Evolutionary conservation across 2,113 vertebrate species (phyloP).

Genomic region (Nothobranchius kuhntae): DNA sequence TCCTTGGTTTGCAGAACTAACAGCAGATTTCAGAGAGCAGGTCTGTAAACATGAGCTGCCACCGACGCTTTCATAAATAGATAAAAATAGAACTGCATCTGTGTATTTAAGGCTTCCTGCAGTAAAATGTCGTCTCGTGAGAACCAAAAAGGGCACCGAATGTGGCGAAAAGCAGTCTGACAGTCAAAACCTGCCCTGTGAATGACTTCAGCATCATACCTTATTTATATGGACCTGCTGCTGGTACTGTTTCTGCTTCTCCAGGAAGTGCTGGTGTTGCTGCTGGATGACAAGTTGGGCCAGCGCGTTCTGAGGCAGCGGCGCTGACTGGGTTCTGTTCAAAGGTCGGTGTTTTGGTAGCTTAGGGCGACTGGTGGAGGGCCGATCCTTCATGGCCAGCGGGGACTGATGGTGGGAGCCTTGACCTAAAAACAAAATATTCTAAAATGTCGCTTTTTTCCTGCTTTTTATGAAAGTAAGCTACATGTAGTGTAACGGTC

Average conservation of each 20-base stretch:
- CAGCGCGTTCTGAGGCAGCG: constrained; percentile 94
- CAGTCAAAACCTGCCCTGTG: constrained; percentile 34
- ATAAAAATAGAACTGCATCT: constrained; percentile 63
- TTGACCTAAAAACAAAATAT: constrained; percentile 67
- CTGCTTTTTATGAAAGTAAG: too few species aligned
- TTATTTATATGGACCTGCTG: constrained; percentile 98
- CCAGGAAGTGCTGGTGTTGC: constrained; percentile 97
- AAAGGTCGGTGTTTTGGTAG: constrained; percentile 93
- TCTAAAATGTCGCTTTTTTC: neutral
- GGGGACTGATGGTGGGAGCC: constrained; percentile 90
- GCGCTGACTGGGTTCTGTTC: constrained; percentile 95
- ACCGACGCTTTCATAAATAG: constrained; percentile 54
- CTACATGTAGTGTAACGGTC: neutral
- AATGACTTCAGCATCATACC: constrained; percentile 76
- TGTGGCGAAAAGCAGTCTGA: constrained; percentile 36
- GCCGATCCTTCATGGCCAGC: constrained; percentile 88
- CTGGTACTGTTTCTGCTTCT: constrained; percentile 97
- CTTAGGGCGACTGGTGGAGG: constrained; percentile 87
- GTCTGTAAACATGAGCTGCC: constrained; percentile 51
- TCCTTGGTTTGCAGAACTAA: constrained; percentile 66
- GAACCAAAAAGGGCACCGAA: constrained; percentile 32
- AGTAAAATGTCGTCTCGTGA: constrained; percentile 37
- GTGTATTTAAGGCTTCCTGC: constrained; percentile 53
- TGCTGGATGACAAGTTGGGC: constrained; percentile 98
- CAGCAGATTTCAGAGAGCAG: constrained; percentile 45